Base-by-base conservation (phyloP, 37 sponge, comb jelly and placozoan genomes). In the Halichondria panicea region DNA sequence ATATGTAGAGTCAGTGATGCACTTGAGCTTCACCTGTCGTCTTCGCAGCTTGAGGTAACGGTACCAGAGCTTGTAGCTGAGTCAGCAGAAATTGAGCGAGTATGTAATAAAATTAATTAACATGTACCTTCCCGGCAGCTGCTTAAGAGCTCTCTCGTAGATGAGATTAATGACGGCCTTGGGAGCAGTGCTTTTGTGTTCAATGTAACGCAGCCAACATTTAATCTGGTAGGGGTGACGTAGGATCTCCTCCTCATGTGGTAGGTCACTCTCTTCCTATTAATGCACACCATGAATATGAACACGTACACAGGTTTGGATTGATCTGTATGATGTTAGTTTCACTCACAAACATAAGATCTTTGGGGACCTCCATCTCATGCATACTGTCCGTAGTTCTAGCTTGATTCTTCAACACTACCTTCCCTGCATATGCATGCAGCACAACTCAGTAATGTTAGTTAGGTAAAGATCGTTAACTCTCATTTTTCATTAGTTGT, bases 1-100 rank as follows among this genome's bases (percentile, higher is more conserved):
- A 68, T 88, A 96, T 2, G 76, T 87, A 18, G 89, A 85, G 77
- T 98, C 99, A 11, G 74, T 81, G 70, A 98, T 67, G 37, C 82
- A 87, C 84, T 87, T 93, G 32, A 55, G 61, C 34, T 81, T 76
- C 41, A 95, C 91, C 64, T 93, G 94, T 52, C 61, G 77, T 34
- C 94, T 39, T 30, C 99, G 71, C 48, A 88, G 67, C 72, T 88
- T 90, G 30, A 98, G 78, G 67, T 98, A 98, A 61, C 90, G 88
- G 77, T 98, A 95, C 99, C 99, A 98, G 56, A 98, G 70, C 83
- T 98, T 98, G 81, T 98, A 98, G 70, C 99, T 97, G 64, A 45
- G 88, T 19, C 21, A 32, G 18, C 3, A 33, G 45, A 63, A n/a
- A 35, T 59, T 25, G 25, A 11, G 11, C 28, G 2, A 52, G 15